A percentile compares a stretch with the other conserved stretches of the same genome.
phyloP scores from a whole-genome alignment of 92 coral and sea anemone species.

The Meandrina meandrites region DNA sequence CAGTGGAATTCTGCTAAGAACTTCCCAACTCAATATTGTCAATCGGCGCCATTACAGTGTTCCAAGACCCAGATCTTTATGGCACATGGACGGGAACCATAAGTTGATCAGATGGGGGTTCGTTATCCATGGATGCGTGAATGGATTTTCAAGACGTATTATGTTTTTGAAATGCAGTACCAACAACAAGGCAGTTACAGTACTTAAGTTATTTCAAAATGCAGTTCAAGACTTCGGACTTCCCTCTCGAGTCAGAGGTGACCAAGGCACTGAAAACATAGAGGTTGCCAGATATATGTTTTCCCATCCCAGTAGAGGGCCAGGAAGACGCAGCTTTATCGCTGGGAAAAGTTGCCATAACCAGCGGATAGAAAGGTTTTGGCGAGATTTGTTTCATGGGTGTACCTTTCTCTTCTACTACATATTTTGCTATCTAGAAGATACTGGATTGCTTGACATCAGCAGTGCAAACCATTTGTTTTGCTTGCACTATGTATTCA shows the following conservation, averaged over 20 bases:
- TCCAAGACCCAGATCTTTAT: too few relatives aligned
- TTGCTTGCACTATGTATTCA: too few relatives aligned
- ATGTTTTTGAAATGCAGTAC: constrained; percentile 53
- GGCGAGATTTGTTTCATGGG: constrained; percentile 75
- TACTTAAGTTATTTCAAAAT: constrained; percentile 44
- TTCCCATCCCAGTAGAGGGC: too few relatives aligned
- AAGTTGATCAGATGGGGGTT: constrained; percentile 57
- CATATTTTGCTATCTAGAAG: too few relatives aligned
- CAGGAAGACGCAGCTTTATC: too few relatives aligned
- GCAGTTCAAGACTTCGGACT: constrained; percentile 51
- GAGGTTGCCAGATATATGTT: too few relatives aligned
- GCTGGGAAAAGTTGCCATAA: too few relatives aligned
- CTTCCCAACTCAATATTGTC: constrained; percentile 41
- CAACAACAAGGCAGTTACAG: constrained; percentile 58
- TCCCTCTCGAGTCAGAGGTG: constrained; percentile 61
- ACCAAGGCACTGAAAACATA: constrained; percentile 66
- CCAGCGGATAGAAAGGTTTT: constrained; percentile 62
- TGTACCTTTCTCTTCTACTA: constrained; percentile 65
- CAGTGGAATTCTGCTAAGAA: too few relatives aligned
- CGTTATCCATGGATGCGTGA: constrained; percentile 58
- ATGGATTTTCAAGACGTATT: constrained; percentile 51
- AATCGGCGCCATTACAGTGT: constrained; percentile 21
- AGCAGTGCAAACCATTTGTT: too few relatives aligned
- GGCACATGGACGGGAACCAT: too few relatives aligned
- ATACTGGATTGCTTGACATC: too few relatives aligned